These are phyloP conservation scores for Tringa solitaria DNA, from an alignment of 2,113 vertebrate species.

Conservation along the genomic window DNA sequence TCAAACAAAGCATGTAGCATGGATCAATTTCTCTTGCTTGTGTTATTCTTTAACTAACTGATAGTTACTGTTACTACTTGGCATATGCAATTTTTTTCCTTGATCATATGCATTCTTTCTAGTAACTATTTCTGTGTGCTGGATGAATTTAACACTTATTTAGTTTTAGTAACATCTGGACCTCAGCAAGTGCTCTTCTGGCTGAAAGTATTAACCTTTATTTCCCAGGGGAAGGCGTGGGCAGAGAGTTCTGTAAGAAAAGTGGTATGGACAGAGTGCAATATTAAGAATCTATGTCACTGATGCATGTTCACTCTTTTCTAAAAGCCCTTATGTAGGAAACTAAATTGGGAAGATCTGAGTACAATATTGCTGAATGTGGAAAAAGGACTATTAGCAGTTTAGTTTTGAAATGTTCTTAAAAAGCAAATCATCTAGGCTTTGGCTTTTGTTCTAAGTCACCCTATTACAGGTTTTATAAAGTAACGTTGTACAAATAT, in stretches of 20 bases:
- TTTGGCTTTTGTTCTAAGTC: neutral
- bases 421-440: neutral
- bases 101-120: neutral
- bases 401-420: neutral
- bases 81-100: neutral
- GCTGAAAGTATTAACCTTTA: neutral
- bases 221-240: neutral
- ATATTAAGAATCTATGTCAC: neutral
- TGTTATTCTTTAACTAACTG: neutral
- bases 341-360: neutral
- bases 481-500: neutral
- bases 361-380: neutral
- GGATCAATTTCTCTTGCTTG: neutral
- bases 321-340: neutral
- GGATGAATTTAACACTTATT: neutral
- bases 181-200: neutral
- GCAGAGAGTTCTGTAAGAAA: neutral
- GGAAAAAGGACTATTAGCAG: neutral
- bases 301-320: neutral
- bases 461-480: neutral
- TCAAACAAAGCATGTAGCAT: slow-evolving; percentile 1
- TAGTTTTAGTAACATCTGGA: neutral
- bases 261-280: neutral
- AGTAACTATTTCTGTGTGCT: neutral
- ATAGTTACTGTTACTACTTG: neutral